Evolutionary conservation across 2,888 invertebrate genomes (phyloP).

Genomic region (Cancer borealis): DNA sequence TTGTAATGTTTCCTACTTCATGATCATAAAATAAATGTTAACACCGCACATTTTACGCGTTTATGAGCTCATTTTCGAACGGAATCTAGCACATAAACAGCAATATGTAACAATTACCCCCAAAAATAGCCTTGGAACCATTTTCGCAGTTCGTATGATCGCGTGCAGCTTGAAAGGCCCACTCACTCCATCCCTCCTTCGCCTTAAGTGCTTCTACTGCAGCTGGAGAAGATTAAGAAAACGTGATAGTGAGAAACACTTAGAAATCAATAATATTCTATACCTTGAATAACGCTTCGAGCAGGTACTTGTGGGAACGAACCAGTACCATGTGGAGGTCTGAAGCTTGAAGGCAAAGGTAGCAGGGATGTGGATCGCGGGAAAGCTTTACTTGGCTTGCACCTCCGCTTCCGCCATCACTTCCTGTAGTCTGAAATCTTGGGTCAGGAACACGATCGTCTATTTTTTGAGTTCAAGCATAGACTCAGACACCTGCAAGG

Average conservation of each 20-base stretch:
- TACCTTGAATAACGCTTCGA: neutral
- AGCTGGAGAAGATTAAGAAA: neutral
- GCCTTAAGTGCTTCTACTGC: neutral
- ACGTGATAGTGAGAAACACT: neutral
- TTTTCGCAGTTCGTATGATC: neutral
- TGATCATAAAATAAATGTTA: neutral
- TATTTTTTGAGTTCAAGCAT: neutral
- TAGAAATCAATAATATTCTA: neutral
- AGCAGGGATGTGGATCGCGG: neutral
- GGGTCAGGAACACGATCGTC: neutral
- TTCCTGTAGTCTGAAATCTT: neutral
- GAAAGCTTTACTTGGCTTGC: neutral
- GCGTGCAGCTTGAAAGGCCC: neutral
- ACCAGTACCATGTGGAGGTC: neutral
- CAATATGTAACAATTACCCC: neutral
- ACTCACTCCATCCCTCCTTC: neutral
- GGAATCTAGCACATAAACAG: neutral
- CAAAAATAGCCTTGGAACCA: neutral
- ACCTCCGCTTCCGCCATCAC: slow-evolving; percentile 16
- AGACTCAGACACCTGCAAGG: neutral
- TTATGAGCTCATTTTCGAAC: neutral
- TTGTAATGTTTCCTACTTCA: neutral
- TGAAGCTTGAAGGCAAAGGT: neutral
- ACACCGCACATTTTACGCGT: neutral
- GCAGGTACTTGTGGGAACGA: neutral